Percentiles rank a stretch among this genome's conserved stretches.
These are phyloP conservation scores for Artibeus lituratus DNA, from an alignment of 2,797 vertebrate species.

Conservation along the genomic window DNA sequence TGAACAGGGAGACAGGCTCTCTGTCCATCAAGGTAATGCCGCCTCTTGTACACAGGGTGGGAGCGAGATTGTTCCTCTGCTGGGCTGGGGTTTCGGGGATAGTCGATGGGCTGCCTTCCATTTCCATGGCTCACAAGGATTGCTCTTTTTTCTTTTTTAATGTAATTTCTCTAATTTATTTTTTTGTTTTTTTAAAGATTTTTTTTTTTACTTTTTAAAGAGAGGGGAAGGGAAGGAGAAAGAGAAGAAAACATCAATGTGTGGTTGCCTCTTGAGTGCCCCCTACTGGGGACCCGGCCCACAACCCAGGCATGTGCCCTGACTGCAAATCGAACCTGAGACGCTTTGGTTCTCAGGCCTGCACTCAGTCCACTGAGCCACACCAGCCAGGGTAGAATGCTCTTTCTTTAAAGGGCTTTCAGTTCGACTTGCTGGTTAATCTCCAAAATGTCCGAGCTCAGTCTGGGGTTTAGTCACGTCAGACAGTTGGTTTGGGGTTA, in stretches of 20 bases:
- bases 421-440: background rate
- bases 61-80: accelerated
- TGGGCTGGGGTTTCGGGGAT: accelerated
- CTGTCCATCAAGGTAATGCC: constrained; percentile 88
- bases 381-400: background rate
- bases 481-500: background rate
- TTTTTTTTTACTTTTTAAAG: no score
- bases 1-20: constrained; percentile 87
- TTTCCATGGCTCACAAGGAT: background rate
- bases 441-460: background rate
- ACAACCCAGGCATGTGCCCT: no score
- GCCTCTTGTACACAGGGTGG: accelerated
- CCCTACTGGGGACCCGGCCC: no score
- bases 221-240: no score
- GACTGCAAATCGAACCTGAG: no score
- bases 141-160: background rate
- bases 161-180: no score
- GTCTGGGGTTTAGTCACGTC: background rate
- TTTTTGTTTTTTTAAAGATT: no score
- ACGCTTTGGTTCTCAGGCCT: no score
- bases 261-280: no score
- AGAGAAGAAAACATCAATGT: no score
- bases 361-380: no score
- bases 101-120: background rate
- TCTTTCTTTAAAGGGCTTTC: background rate